Conservation (phyloP, 2,888 invertebrate genomes). For the Ypsolopha sequella region DNA sequence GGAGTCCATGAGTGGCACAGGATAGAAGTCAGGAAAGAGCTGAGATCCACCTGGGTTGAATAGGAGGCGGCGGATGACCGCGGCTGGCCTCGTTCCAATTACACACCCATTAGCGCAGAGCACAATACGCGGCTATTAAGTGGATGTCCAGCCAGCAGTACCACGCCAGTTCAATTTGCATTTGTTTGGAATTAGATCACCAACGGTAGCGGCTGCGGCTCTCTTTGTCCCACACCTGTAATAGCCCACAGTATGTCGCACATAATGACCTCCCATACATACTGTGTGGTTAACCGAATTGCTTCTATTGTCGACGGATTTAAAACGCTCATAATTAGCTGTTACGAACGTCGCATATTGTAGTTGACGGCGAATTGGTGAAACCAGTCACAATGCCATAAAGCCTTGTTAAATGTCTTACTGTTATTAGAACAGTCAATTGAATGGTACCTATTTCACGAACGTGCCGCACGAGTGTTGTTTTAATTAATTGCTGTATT, state of each 20-base stretch:
- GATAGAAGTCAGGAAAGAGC: conserved; percentile 9
- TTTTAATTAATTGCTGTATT: conserved; percentile 15
- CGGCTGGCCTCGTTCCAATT: conserved; percentile 56
- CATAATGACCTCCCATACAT: conserved; percentile 25
- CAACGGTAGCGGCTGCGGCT: conserved; percentile 20
- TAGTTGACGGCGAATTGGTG: conserved; percentile 13
- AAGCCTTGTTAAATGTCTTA: conserved; percentile 16
- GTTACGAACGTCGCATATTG: conserved; percentile 11
- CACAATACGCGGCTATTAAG: conserved; percentile 55
- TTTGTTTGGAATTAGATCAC: conserved; percentile 59
- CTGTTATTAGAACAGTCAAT: conserved; percentile 13
- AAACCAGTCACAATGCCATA: conserved; percentile 14
- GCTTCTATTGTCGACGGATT: conserved; percentile 22
- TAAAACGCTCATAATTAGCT: conserved; percentile 12
- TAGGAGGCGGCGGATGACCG: conserved; percentile 28
- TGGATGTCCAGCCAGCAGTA: conserved; percentile 54
- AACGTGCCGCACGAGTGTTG: conserved; percentile 12
- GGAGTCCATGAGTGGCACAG: conserved; percentile 21
- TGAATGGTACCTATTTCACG: conserved; percentile 8
- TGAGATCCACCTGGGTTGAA: background rate
- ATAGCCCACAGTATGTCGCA: conserved; percentile 22
- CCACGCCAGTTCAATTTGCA: conserved; percentile 51
- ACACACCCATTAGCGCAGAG: conserved; percentile 52
- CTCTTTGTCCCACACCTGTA: conserved; percentile 40
- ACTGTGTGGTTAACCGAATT: conserved; percentile 31